Percentiles rank a stretch among this genome's conserved stretches.
Evolutionary conservation across 1,140 invertebrate genomes (phyloP).

Genomic region (Diorhabda sublineata): DNA sequence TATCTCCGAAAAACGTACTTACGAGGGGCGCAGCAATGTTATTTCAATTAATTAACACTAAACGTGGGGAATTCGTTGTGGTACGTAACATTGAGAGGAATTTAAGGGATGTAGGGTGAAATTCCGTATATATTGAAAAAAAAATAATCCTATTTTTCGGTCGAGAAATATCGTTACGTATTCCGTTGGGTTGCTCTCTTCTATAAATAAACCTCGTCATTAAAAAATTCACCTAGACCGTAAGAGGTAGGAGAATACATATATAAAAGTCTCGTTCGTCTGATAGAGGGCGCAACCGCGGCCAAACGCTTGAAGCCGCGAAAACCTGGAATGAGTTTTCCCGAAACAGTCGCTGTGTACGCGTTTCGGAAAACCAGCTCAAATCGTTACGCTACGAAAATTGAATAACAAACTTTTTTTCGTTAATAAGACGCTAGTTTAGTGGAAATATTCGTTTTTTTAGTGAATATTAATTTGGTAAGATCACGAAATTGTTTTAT

Average conservation of each 20-base stretch:
- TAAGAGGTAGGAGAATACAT: background rate
- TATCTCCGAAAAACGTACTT: too few relatives aligned
- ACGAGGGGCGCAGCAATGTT: too few relatives aligned
- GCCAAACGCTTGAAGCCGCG: slow-evolving; percentile 5
- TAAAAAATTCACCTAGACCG: slow-evolving; percentile 13
- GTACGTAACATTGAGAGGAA: too few relatives aligned
- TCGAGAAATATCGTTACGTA: background rate
- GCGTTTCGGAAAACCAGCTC: background rate
- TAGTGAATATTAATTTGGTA: too few relatives aligned
- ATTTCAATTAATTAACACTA: too few relatives aligned
- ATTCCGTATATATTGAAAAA: too few relatives aligned
- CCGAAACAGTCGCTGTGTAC: background rate
- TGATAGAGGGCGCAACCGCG: slow-evolving; percentile 7
- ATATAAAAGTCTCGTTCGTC: background rate
- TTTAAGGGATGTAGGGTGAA: too few relatives aligned
- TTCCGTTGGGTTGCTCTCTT: background rate
- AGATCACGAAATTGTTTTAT: too few relatives aligned
- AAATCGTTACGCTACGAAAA: background rate
- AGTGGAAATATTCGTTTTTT: too few relatives aligned
- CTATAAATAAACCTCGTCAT: slow-evolving; percentile 10
- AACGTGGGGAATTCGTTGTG: too few relatives aligned
- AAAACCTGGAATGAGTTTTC: slow-evolving; percentile 13
- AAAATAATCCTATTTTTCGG: background rate
- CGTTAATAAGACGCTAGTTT: too few relatives aligned
- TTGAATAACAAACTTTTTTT: too few relatives aligned